Evolutionary conservation across 2,797 vertebrate genomes (phyloP).

Genomic region (Melanotaenia maccullochi): DNA sequence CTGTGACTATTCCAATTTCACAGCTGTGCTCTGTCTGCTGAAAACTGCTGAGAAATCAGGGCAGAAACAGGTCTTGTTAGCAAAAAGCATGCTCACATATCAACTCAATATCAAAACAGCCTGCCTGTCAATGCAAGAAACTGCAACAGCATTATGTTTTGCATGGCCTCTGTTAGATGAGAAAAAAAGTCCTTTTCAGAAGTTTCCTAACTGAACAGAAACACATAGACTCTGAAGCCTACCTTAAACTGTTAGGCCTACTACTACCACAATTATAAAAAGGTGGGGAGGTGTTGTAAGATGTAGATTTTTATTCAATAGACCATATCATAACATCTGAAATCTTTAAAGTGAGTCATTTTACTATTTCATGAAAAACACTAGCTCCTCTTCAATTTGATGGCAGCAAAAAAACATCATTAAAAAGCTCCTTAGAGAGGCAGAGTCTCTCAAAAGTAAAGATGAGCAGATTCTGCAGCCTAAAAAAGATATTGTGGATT

Average conservation of each 20-base stretch:
- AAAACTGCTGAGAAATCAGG: background rate
- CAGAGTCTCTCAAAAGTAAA: background rate
- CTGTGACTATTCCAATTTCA: constrained; percentile 8
- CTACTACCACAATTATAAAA: background rate
- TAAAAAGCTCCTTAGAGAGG: background rate
- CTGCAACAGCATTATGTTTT: background rate
- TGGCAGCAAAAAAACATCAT: background rate
- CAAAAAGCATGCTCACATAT: background rate
- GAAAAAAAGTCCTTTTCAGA: background rate
- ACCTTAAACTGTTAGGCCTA: background rate
- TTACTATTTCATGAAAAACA: background rate
- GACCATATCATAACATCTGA: background rate
- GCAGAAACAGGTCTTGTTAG: background rate
- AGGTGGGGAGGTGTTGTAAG: background rate
- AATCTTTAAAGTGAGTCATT: background rate
- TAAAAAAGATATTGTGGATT: too few relatives aligned
- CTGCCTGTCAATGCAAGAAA: background rate
- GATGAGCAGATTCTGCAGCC: background rate
- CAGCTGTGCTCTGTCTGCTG: background rate
- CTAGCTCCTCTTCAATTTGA: background rate
- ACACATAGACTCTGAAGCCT: background rate
- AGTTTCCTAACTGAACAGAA: background rate
- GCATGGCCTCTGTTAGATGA: background rate
- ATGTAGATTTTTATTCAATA: background rate
- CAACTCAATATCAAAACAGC: background rate